A percentile compares a stretch with the other conserved stretches of the same genome.
These are phyloP conservation scores for Piprites chloris DNA, from an alignment of 2,113 vertebrate species.

Conservation along the genomic window DNA sequence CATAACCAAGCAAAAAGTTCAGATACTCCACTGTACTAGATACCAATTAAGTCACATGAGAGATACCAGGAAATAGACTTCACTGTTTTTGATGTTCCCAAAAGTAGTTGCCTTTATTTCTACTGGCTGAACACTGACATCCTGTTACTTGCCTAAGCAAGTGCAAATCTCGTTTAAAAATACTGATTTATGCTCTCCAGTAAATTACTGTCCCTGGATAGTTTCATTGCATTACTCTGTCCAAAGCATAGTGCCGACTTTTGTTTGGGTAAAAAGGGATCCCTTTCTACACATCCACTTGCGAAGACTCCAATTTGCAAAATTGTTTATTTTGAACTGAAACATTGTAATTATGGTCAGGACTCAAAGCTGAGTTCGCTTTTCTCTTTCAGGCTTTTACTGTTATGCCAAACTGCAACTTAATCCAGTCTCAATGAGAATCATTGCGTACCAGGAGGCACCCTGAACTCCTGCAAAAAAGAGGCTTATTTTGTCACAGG, in stretches of 20 bases:
- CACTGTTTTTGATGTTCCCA: background rate
- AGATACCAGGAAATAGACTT: background rate
- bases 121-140: background rate
- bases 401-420: background rate
- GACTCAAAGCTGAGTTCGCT: fast-evolving
- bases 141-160: background rate
- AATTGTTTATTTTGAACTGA: background rate
- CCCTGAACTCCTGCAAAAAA: background rate
- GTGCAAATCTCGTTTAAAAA: background rate
- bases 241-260: background rate
- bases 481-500: background rate
- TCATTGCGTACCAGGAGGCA: background rate
- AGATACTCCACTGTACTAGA: background rate
- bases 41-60: background rate
- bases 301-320: background rate
- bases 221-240: background rate
- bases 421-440: too few species aligned
- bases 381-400: background rate
- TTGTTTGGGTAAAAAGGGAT: background rate
- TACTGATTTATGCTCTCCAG: background rate
- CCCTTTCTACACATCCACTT: background rate
- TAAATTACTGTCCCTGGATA: background rate
- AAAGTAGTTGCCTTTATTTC: background rate
- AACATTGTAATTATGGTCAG: background rate
- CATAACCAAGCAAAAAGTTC: background rate